phyloP scores from a whole-genome alignment of 2,797 vertebrate species.

The Eulemur albifrons region DNA sequence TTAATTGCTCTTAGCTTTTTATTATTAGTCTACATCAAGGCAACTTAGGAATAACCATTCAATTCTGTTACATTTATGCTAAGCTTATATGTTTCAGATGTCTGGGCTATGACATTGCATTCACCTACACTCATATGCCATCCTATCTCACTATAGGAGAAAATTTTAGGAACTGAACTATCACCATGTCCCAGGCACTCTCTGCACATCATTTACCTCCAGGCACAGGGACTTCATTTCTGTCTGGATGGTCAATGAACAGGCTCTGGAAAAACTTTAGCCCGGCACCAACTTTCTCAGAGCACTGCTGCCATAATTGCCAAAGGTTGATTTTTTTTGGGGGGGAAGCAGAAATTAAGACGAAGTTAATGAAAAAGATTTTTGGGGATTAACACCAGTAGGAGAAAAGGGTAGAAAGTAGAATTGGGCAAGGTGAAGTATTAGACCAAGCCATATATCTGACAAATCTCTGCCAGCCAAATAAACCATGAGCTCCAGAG shows the following conservation, averaged over 20 bases:
- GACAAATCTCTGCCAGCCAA: background rate
- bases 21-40: background rate
- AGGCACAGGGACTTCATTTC: background rate
- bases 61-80: background rate
- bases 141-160: background rate
- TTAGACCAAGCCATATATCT: background rate
- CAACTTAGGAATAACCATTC: background rate
- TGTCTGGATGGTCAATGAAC: background rate
- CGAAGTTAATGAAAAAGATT: background rate
- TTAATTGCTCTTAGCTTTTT: background rate
- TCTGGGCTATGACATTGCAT: background rate
- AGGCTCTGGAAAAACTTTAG: background rate
- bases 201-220: background rate
- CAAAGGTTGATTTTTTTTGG: background rate
- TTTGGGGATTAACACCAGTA: background rate
- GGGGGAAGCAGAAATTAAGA: background rate
- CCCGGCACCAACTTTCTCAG: background rate
- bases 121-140: background rate
- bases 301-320: background rate
- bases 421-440: background rate
- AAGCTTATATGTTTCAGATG: background rate
- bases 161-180: background rate
- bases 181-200: background rate
- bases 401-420: background rate
- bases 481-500: background rate